These are phyloP conservation scores for Eupithecia inturbata DNA, from an alignment of 2,888 invertebrate genomes.

Conservation along the genomic window DNA sequence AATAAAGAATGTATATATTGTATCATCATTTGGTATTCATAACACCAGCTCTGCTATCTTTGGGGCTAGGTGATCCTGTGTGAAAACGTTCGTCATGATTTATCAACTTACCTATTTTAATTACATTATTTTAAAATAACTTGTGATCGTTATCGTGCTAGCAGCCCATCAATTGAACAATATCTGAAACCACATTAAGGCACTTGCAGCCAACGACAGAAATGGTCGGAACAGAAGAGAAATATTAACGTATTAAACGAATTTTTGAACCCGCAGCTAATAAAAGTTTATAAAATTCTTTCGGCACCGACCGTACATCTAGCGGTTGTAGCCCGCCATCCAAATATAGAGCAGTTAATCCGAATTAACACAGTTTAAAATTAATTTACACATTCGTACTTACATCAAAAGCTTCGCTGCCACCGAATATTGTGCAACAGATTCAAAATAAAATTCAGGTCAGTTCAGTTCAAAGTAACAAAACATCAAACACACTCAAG, in stretches of 20 bases:
- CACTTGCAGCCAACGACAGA: neutral
- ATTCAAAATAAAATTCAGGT: slow-evolving; percentile 75
- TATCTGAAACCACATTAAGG: neutral
- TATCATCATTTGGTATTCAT: neutral
- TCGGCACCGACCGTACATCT: neutral
- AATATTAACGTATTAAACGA: no score
- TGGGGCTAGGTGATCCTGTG: neutral
- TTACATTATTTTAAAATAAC: neutral
- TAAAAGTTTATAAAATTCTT: neutral
- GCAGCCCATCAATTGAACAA: neutral
- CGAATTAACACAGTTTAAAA: slow-evolving; percentile 32
- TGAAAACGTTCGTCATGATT: neutral
- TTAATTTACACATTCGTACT: slow-evolving; percentile 43
- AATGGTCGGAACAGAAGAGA: neutral
- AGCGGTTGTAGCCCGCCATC: neutral
- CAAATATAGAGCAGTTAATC: slow-evolving; percentile 23
- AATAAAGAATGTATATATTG: neutral
- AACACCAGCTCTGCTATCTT: neutral
- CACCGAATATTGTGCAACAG: slow-evolving; percentile 67
- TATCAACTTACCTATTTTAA: neutral
- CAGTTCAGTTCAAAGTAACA: slow-evolving; percentile 53
- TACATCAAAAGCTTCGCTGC: slow-evolving; percentile 51
- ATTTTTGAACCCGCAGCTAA: no score
- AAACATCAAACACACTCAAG: slow-evolving; percentile 48
- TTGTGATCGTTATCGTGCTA: neutral